Conservation (phyloP, 2,113 vertebrate species). For the human region DNA sequence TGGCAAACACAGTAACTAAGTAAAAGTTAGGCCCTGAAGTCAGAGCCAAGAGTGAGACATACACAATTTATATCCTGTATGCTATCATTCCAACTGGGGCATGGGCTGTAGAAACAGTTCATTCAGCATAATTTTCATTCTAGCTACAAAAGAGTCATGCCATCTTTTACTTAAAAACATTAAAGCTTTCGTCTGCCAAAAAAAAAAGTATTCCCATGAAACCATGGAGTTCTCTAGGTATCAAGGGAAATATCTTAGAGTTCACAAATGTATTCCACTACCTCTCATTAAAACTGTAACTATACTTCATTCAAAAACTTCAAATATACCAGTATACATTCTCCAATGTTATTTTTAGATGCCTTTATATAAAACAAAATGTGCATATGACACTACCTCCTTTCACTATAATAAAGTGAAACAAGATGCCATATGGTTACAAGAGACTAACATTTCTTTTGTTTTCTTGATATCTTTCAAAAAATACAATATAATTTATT, state of each 20-base stretch:
- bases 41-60: not conserved
- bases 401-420: slow-evolving; percentile 13
- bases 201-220: not conserved
- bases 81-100: not conserved
- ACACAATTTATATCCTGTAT: not conserved
- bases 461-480: not conserved
- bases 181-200: not conserved
- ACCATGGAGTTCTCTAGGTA: not conserved
- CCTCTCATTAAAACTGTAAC: slow-evolving; percentile 41
- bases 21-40: not conserved
- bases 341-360: not conserved
- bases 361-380: slow-evolving; percentile 10
- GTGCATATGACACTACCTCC: not conserved
- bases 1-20: not conserved
- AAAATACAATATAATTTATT: not conserved
- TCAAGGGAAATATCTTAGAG: not conserved
- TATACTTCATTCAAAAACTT: not conserved
- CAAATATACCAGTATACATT: not conserved
- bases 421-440: not conserved
- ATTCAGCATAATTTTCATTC: slow-evolving; percentile 24
- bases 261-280: not conserved
- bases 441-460: not conserved
- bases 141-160: not conserved
- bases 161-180: slow-evolving; percentile 42
- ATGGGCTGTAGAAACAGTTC: not conserved